Evolutionary conservation across 2,888 invertebrate genomes (phyloP).

Genomic region (Biston stratarius): DNA sequence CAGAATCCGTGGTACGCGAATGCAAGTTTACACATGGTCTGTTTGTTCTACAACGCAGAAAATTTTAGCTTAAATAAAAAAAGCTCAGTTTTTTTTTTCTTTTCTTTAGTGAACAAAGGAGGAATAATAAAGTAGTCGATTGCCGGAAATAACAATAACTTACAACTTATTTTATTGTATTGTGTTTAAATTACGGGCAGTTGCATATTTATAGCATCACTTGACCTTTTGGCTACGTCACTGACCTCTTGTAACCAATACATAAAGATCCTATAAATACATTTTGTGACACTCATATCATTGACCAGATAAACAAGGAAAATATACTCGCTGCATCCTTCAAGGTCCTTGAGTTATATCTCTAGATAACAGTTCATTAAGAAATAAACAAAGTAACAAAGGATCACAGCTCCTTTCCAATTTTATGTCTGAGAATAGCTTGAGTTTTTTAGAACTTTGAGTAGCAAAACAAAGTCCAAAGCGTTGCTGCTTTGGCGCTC

Average conservation of each 20-base stretch:
- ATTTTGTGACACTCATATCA: not conserved
- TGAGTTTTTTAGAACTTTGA: no score
- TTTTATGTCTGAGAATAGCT: no score
- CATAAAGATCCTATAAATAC: not conserved
- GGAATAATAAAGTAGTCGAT: not conserved
- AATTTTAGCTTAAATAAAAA: no score
- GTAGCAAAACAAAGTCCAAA: no score
- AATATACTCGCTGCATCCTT: constrained; percentile 8
- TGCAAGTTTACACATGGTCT: no score
- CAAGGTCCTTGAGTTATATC: constrained; percentile 12
- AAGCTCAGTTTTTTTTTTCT: no score
- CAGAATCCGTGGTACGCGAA: no score
- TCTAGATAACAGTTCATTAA: not conserved
- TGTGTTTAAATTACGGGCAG: not conserved
- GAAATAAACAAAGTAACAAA: not conserved
- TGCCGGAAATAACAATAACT: not conserved
- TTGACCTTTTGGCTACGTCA: not conserved
- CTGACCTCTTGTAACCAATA: constrained; percentile 10
- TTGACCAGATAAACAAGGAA: constrained; percentile 23
- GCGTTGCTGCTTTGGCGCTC: no score
- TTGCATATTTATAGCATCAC: constrained; percentile 7
- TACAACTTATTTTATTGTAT: not conserved
- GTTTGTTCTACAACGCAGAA: no score
- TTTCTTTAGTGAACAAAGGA: not conserved
- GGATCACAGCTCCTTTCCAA: no score